A percentile compares a stretch with the other conserved stretches of the same genome.
phyloP scores from a whole-genome alignment of 2,113 vertebrate genomes.

The Hyaena hyaena region DNA sequence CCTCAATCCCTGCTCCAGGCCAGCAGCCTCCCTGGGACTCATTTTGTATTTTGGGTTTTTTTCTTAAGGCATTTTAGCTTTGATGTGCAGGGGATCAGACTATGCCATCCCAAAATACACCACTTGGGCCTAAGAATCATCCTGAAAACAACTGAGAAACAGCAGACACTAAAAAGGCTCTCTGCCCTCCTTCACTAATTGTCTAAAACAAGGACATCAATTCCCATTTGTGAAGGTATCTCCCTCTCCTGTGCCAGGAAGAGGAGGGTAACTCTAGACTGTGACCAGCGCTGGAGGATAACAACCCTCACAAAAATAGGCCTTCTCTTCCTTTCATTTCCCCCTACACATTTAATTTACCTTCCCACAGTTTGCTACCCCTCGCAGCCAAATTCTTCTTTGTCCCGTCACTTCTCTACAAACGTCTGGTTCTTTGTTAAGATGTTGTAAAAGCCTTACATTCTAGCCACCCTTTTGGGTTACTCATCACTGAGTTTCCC shows the following conservation, averaged over 20 bases:
- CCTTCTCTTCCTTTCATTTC: not conserved
- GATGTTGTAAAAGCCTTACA: not conserved
- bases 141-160: not conserved
- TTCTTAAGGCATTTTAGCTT: not conserved
- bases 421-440: not conserved
- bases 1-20: not conserved
- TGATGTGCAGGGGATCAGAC: not conserved
- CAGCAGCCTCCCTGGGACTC: not conserved
- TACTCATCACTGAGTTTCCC: not conserved
- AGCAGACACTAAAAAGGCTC: not conserved
- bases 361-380: not conserved
- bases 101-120: not conserved
- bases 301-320: not conserved
- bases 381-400: not conserved
- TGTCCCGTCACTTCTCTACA: not conserved
- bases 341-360: too few species aligned
- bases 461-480: not conserved
- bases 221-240: not conserved
- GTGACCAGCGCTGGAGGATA: rapidly evolving
- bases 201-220: not conserved
- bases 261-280: not conserved
- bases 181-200: not conserved
- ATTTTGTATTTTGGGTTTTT: not conserved
- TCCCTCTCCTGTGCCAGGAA: not conserved
- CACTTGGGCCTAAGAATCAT: not conserved